Conservation (phyloP, 92 coral and sea anemone species). For the Epizoanthus scotinus region DNA sequence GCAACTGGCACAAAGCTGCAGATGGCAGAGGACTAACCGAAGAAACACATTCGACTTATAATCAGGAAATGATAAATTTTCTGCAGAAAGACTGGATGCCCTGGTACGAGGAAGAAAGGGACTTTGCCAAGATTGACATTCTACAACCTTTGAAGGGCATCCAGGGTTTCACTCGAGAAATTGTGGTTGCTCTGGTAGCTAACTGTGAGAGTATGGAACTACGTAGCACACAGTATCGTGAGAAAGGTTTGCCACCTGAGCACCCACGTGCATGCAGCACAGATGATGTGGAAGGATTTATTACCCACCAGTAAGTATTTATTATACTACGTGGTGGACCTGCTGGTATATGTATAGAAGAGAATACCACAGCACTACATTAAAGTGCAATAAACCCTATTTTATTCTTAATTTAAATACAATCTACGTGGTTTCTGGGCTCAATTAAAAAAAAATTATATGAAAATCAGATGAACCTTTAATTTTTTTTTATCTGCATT, state of each 20-base stretch:
- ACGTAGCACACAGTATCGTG: slow-evolving; percentile 37
- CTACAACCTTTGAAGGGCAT: slow-evolving; percentile 33
- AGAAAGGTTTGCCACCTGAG: slow-evolving; percentile 58
- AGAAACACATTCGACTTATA: background rate
- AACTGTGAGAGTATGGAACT: slow-evolving; percentile 43
- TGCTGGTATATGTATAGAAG: too few relatives aligned
- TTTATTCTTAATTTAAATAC: too few relatives aligned
- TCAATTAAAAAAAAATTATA: too few relatives aligned
- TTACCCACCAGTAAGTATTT: too few relatives aligned
- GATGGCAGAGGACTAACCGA: slow-evolving; percentile 38
- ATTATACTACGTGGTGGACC: too few relatives aligned
- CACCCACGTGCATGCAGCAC: slow-evolving; percentile 56
- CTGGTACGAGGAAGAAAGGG: slow-evolving; percentile 26
- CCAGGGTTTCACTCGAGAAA: slow-evolving; percentile 35
- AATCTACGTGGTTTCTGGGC: too few relatives aligned
- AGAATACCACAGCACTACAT: too few relatives aligned
- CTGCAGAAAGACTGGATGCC: slow-evolving; percentile 48
- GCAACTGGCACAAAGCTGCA: slow-evolving; percentile 48
- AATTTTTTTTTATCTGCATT: too few relatives aligned
- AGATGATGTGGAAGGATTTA: slow-evolving; percentile 49
- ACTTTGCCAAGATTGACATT: slow-evolving; percentile 31
- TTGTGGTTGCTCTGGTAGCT: slow-evolving; percentile 34
- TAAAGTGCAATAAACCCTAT: too few relatives aligned
- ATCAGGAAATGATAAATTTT: background rate
- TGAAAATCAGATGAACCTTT: too few relatives aligned